Percentiles rank a stretch among this genome's conserved stretches.
phyloP scores from a whole-genome alignment of 2,113 vertebrate species.

The Dromas ardeola region DNA sequence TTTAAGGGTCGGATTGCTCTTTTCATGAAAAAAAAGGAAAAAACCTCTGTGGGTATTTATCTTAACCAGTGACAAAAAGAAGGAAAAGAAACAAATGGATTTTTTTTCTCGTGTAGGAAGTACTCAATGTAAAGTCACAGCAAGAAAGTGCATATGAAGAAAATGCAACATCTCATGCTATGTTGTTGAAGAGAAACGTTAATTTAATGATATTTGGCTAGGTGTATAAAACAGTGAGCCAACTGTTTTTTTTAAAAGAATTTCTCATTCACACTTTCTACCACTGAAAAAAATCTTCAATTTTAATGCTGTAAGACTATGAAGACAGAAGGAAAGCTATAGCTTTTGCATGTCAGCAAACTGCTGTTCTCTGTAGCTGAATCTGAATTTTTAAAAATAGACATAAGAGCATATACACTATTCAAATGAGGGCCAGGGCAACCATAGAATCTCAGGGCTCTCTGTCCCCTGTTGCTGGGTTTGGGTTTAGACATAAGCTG shows the following conservation, averaged over 20 bases:
- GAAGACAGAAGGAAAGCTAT: slow-evolving; percentile 59
- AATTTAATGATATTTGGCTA: slow-evolving; percentile 33
- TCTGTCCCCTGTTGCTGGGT: slow-evolving; percentile 63
- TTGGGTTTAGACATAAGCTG: slow-evolving; percentile 51
- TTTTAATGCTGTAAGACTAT: slow-evolving; percentile 58
- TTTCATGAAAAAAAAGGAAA: slow-evolving; percentile 33
- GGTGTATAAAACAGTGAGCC: slow-evolving; percentile 36
- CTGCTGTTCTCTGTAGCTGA: slow-evolving; percentile 69
- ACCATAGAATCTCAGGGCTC: slow-evolving; percentile 77
- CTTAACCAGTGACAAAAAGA: slow-evolving; percentile 24
- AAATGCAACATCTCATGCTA: background rate
- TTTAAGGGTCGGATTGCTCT: slow-evolving; percentile 64
- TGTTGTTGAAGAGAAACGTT: slow-evolving; percentile 23
- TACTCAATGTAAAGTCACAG: background rate
- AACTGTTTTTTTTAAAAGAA: slow-evolving; percentile 32
- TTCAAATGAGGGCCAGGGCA: slow-evolving; percentile 59
- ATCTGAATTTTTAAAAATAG: slow-evolving; percentile 52
- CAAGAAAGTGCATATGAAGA: background rate
- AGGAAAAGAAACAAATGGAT: background rate
- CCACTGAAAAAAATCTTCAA: slow-evolving; percentile 24
- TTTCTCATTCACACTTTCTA: slow-evolving; percentile 66
- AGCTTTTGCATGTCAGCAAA: slow-evolving; percentile 76
- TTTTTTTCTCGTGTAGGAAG: background rate
- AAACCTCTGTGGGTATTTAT: slow-evolving; percentile 50
- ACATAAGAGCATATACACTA: slow-evolving; percentile 32